Base-by-base conservation (phyloP, 2,888 invertebrate species). In the Pseudoips prasinana region DNA sequence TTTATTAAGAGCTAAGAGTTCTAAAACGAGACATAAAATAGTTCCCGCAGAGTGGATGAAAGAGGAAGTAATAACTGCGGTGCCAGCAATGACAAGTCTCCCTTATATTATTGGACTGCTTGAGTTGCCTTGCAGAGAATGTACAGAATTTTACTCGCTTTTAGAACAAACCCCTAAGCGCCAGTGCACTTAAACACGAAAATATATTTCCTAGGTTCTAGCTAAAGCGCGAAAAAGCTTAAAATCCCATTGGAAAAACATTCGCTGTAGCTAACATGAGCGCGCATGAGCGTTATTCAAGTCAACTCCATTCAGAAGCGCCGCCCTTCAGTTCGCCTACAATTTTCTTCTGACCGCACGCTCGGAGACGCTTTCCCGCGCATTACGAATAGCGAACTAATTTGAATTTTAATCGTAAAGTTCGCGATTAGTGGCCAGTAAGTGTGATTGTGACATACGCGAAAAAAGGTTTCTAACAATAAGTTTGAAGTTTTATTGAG, bases 291-390 rank as follows among this genome's bases (percentile, higher is more conserved):
- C 76, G 76, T 18, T 18, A 20, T 48, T 60, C 50, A 46, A 51
- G 53, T 45, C 51, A 41, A 59, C 54, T 67, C 64, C 80, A 80
- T 80, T 81, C 73, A 81, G 64, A 53, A 64, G 61, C 64, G 63
- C 60, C 76, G 60, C 71, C 68, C 76, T 80, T 71, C 84, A 86
- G 85, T 85, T 65, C 67, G 66, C 45, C 75, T 77, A 74, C 71
- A 81, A 76, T 67, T 66, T 61, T 64, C 67, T 52, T 65, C 61
- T 49, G 75, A 62, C 59, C 75, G 78, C 77, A 72, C 85, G 86
- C 75, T 59, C 70, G 67, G 58, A 54, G 51, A 60, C 70, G 62
- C 39, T 67, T 70, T 68, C 64, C 71, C 75, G 78, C 76, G 73
- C 64, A 59, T 54, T 72, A 61, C 69, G 64, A 66, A 67, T 66